Evolutionary conservation across 2,888 invertebrate genomes (phyloP).

Genomic region (Yponomeuta sedellus): DNA sequence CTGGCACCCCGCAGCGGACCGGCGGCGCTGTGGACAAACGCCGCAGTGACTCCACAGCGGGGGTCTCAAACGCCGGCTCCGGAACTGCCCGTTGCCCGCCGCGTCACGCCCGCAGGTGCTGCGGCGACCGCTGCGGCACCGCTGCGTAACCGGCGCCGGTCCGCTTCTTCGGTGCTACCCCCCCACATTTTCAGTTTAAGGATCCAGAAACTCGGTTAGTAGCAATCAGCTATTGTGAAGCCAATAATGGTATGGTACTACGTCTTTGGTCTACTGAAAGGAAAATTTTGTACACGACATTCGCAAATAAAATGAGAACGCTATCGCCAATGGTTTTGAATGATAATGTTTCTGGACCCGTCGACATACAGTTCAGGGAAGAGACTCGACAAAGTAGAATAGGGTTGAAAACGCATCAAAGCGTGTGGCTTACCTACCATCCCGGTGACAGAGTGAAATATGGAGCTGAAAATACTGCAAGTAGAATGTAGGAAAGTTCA

Average conservation of each 20-base stretch:
- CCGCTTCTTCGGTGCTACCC: conserved; percentile 42
- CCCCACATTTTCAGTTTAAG: conserved; percentile 5
- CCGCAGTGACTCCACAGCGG: conserved; percentile 38
- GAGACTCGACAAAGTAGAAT: conserved; percentile 28
- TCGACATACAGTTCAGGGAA: conserved; percentile 39
- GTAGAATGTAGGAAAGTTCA: conserved; percentile 45
- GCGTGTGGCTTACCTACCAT: conserved; percentile 70
- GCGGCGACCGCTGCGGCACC: conserved; percentile 48
- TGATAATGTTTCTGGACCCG: conserved; percentile 50
- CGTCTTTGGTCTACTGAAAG: background rate
- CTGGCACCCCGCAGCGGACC: conserved; percentile 46
- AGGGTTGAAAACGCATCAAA: conserved; percentile 41
- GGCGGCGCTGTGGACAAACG: conserved; percentile 76
- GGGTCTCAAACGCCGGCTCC: conserved; percentile 21
- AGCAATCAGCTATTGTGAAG: conserved; percentile 13
- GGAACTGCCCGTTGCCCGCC: background rate
- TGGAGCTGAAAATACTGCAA: conserved; percentile 40
- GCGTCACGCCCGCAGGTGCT: background rate
- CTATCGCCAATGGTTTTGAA: conserved; percentile 11
- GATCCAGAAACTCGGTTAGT: conserved; percentile 16
- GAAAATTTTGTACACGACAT: background rate
- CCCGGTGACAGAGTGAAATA: conserved; percentile 56
- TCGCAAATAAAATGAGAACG: conserved; percentile 5
- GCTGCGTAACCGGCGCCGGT: conserved; percentile 39
- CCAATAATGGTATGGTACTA: conserved; percentile 11